Evolutionary conservation across 2,797 vertebrate genomes (phyloP), one percentile per base, ranked within the genome.

Genomic region (Salmo trutta): DNA sequence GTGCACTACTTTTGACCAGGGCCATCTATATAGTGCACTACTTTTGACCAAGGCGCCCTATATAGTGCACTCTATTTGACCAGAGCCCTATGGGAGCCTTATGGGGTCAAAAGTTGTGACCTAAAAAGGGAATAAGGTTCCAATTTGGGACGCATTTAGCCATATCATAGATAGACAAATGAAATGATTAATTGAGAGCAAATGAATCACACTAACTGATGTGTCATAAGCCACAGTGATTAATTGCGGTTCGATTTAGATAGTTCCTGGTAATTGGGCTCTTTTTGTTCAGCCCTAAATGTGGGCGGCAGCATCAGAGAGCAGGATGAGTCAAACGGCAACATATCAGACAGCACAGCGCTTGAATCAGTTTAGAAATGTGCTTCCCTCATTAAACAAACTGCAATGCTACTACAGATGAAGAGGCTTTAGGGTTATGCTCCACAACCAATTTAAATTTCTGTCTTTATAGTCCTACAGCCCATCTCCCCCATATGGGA

Each of bases 151-250:
- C 19, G 2, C 56, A 7, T 62, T 21, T 62, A 62, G 59, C 24
- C 21, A 21, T 85, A 84, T 90, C 88, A 85, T 84, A 80, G n/a
- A 71, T 84, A 89, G 93, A 91, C 90, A 93, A 95, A 93, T 91
- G 91, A 86, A 85, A 93, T 87, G 82, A 94, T 93, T 94, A 93
- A 94, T 89, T 91, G 91, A 91, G 92, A 89, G 86, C 82, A 83
- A 92, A 90, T 94, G 88, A 95, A 92, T 95, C 92, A 92, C 85
- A 88, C 77, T 82, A 88, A 93, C 93, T 88, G 92, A 90, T 93
- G 90, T 82, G 92, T 79, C 84, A 84, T 87, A 90, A 92, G 88
- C 88, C 21, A 6, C n/a, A 83, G 88, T 88, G 88, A 94, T 92
- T 92, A 92, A 88, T 79, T 87, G 81, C 70, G 87, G 62, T 79